Conservation (phyloP, 2,113 vertebrate species). For the Gavialis gangeticus region DNA sequence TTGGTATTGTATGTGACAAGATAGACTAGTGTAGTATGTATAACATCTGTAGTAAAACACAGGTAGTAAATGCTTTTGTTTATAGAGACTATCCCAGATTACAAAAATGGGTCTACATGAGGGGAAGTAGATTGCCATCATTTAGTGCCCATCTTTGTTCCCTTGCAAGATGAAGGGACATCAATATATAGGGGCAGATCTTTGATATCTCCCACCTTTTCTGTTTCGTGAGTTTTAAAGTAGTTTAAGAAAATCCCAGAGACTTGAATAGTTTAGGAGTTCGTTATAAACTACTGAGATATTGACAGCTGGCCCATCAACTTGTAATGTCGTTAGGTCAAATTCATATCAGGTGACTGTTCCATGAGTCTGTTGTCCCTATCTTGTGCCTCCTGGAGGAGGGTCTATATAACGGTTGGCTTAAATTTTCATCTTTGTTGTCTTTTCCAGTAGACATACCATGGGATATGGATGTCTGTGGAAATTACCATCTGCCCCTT, state of each 20-base stretch:
- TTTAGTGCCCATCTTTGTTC: background rate
- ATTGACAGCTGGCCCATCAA: background rate
- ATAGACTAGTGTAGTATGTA: background rate
- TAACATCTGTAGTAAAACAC: background rate
- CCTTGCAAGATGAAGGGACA: background rate
- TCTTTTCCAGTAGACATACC: background rate
- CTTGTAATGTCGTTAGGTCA: background rate
- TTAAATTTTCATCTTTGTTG: background rate
- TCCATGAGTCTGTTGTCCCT: background rate
- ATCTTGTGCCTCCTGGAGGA: background rate
- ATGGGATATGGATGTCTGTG: background rate
- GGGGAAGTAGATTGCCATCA: background rate
- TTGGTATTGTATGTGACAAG: too few species aligned
- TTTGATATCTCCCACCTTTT: background rate
- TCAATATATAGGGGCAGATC: background rate
- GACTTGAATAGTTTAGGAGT: background rate
- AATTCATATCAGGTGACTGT: background rate
- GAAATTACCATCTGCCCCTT: background rate
- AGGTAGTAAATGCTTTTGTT: background rate
- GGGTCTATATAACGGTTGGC: rapidly evolving
- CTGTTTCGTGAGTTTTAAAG: background rate
- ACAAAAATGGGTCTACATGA: background rate
- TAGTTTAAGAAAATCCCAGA: background rate
- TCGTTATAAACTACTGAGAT: background rate
- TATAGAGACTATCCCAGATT: background rate